phyloP scores from a whole-genome alignment of 1,140 invertebrate genomes.

The Zophobas morio region DNA sequence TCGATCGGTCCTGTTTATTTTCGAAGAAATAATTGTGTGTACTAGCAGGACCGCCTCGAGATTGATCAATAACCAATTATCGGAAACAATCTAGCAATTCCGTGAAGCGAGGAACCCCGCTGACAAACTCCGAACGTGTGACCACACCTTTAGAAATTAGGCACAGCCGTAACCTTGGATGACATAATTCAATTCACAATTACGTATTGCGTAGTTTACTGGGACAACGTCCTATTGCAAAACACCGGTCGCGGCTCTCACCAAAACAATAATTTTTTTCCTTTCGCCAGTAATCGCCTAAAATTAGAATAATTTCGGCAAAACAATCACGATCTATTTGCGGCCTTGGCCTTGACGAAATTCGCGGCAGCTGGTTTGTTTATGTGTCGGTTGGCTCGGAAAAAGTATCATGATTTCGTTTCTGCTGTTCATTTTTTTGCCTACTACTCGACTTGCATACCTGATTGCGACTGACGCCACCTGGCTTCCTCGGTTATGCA shows the following conservation, averaged over 20 bases:
- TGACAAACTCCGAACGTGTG: not conserved
- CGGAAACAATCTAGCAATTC: conserved; percentile 6
- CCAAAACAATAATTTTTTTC: conserved; percentile 2
- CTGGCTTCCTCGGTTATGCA: conserved; percentile 23
- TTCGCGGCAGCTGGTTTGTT: conserved; percentile 49
- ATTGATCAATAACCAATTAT: not conserved
- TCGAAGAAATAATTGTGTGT: not conserved
- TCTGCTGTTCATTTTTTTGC: conserved; percentile 19
- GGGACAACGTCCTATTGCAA: conserved; percentile 42
- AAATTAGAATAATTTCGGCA: conserved; percentile 47
- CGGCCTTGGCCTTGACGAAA: conserved; percentile 50
- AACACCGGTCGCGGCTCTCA: conserved; percentile 11
- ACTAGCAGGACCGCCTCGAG: not conserved
- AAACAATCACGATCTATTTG: conserved; percentile 45
- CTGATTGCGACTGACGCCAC: conserved; percentile 17
- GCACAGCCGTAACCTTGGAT: conserved; percentile 8
- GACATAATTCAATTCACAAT: conserved; percentile 31
- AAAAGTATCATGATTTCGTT: conserved; percentile 36
- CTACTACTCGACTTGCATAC: conserved; percentile 22
- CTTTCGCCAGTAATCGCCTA: conserved; percentile 39
- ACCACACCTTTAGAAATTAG: conserved; percentile 27
- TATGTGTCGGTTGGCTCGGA: conserved; percentile 38
- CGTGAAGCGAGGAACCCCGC: not conserved
- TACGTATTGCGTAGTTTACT: conserved; percentile 44
- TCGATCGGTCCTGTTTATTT: not conserved